These are phyloP conservation scores for Pocillopora verrucosa DNA, from an alignment of 64 coral and sea anemone genomes.

Conservation along the genomic window DNA sequence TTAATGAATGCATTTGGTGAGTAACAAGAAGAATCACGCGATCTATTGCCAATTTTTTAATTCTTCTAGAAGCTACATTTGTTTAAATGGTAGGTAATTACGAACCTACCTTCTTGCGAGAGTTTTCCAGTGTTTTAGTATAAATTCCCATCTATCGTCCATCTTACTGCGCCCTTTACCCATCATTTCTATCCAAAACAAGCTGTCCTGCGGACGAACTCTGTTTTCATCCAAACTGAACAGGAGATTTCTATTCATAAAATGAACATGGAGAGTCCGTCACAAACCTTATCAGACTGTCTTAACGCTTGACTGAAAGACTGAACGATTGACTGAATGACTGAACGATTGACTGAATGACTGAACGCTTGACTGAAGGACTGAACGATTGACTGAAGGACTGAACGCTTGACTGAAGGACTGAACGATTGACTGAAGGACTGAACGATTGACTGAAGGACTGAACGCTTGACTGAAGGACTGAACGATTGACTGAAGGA, in stretches of 20 bases:
- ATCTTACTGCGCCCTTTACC: conserved; percentile 24
- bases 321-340: too few species aligned
- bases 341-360: too few species aligned
- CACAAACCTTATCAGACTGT: not conserved
- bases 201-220: conserved; percentile 62
- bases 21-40: too few species aligned
- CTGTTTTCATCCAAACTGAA: conserved; percentile 42
- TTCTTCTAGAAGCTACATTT: not conserved
- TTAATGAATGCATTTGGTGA: too few species aligned
- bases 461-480: too few species aligned
- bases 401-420: too few species aligned
- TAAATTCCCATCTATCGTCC: conserved; percentile 59
- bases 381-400: too few species aligned
- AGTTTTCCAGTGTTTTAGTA: conserved; percentile 48
- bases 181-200: conserved; percentile 60
- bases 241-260: conserved; percentile 51
- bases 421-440: too few species aligned
- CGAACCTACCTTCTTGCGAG: conserved; percentile 42
- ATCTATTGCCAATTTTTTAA: not conserved
- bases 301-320: too few species aligned
- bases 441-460: too few species aligned
- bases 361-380: too few species aligned
- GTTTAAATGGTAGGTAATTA: not conserved
- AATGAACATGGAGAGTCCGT: not conserved
- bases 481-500: too few species aligned